phyloP scores from a whole-genome alignment of 2,113 vertebrate species.

The Silurus meridionalis region DNA sequence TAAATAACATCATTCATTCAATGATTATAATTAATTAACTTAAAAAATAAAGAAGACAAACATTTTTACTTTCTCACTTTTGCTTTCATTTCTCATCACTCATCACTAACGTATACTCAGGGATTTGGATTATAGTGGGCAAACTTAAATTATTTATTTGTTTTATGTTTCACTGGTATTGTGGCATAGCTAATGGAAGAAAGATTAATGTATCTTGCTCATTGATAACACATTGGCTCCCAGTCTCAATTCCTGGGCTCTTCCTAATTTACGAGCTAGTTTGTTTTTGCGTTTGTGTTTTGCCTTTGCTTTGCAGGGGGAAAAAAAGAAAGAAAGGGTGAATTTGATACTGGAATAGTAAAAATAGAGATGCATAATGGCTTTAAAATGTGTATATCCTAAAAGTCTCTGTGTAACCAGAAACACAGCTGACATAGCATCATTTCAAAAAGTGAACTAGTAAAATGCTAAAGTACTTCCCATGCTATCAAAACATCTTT shows the following conservation, averaged over 20 bases:
- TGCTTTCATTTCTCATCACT: neutral
- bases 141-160: neutral
- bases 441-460: conserved; percentile 15
- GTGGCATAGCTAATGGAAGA: neutral
- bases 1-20: conserved; percentile 24
- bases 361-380: conserved; percentile 6
- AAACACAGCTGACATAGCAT: conserved; percentile 9
- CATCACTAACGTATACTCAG: neutral
- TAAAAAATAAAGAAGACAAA: conserved; percentile 17
- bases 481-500: neutral
- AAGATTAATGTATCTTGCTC: neutral
- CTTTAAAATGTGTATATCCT: conserved; percentile 28
- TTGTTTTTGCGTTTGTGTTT: neutral
- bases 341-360: neutral
- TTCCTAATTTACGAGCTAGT: neutral
- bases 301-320: neutral
- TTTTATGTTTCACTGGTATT: neutral
- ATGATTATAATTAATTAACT: neutral
- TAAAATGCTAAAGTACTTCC: neutral
- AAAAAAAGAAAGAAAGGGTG: neutral
- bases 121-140: neutral
- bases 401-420: conserved; percentile 4
- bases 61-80: neutral
- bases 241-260: neutral
- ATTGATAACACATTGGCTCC: neutral